phyloP scores from a whole-genome alignment of 1,140 invertebrate species.

The Sweltsa coloradensis region DNA sequence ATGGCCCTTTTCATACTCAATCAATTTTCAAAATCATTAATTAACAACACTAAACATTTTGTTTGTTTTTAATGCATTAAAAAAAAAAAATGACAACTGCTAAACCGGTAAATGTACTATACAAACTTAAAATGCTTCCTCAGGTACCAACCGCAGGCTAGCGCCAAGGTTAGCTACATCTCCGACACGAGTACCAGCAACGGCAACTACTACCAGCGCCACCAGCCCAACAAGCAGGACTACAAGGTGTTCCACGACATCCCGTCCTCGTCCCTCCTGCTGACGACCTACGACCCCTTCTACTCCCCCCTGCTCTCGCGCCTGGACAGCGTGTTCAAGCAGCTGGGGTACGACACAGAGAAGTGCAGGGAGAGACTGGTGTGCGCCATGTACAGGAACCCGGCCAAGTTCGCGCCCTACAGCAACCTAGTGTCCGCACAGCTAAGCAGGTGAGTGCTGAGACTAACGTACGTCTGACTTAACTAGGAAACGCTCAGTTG shows the following conservation, averaged over 20 bases:
- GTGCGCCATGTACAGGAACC: constrained; percentile 73
- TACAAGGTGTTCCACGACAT: constrained; percentile 68
- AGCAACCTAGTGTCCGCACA: constrained; percentile 79
- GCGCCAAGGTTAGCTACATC: constrained; percentile 33
- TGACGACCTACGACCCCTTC: constrained; percentile 77
- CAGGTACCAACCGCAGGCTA: constrained; percentile 16
- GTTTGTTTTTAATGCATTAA: too few species aligned
- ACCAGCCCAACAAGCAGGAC: constrained; percentile 31
- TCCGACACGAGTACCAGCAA: constrained; percentile 13
- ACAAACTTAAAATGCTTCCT: too few species aligned
- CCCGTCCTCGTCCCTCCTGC: constrained; percentile 60
- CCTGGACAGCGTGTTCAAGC: constrained; percentile 67
- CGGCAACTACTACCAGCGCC: constrained; percentile 38
- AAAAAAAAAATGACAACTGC: too few species aligned
- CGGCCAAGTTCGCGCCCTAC: constrained; percentile 72
- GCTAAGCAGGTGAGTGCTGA: constrained; percentile 51
- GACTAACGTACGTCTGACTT: background rate
- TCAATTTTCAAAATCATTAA: too few species aligned
- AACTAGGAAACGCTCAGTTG: too few species aligned
- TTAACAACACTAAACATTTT: too few species aligned
- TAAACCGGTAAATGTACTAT: too few species aligned
- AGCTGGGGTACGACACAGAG: constrained; percentile 48
- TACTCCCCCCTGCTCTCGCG: constrained; percentile 70
- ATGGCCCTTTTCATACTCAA: too few species aligned
- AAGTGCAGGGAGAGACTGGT: constrained; percentile 66